Conservation (phyloP, 2,797 vertebrate species). For the Rachycentron canadum region DNA sequence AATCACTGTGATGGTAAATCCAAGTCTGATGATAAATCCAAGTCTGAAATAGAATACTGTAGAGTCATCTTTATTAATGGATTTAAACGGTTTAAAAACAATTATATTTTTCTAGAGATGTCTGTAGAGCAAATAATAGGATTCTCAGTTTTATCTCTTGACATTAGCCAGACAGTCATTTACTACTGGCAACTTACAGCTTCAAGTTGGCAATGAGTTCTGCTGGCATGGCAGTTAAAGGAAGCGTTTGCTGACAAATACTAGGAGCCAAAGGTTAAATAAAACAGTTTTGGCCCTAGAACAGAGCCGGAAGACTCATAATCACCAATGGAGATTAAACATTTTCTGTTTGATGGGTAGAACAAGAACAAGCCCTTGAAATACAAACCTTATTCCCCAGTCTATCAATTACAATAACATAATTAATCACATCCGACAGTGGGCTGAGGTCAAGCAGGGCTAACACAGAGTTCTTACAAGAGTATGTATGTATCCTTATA, state of each 20-base stretch:
- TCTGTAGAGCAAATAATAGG: slow-evolving; percentile 18
- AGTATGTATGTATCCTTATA: slow-evolving; percentile 47
- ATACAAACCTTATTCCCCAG: slow-evolving; percentile 32
- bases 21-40: slow-evolving; percentile 20
- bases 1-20: slow-evolving; percentile 32
- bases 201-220: slow-evolving; percentile 39
- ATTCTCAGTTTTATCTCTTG: slow-evolving; percentile 29
- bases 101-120: slow-evolving; percentile 17
- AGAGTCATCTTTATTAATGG: slow-evolving; percentile 5
- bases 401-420: slow-evolving; percentile 49
- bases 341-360: slow-evolving; percentile 38
- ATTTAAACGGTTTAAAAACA: slow-evolving; percentile 19
- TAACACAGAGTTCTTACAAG: slow-evolving; percentile 15
- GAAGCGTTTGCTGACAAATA: slow-evolving; percentile 54
- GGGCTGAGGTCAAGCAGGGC: slow-evolving; percentile 44
- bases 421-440: slow-evolving; percentile 44
- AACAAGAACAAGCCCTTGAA: slow-evolving; percentile 22
- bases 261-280: slow-evolving; percentile 60
- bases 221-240: slow-evolving; percentile 56
- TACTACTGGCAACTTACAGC: slow-evolving; percentile 30
- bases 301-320: slow-evolving; percentile 41
- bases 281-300: slow-evolving; percentile 48
- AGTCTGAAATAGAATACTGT: slow-evolving; percentile 14
- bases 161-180: slow-evolving; percentile 32
- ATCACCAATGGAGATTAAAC: slow-evolving; percentile 31